Base-by-base conservation (phyloP, 1,140 invertebrate genomes). In the Bombus sibiricus region DNA sequence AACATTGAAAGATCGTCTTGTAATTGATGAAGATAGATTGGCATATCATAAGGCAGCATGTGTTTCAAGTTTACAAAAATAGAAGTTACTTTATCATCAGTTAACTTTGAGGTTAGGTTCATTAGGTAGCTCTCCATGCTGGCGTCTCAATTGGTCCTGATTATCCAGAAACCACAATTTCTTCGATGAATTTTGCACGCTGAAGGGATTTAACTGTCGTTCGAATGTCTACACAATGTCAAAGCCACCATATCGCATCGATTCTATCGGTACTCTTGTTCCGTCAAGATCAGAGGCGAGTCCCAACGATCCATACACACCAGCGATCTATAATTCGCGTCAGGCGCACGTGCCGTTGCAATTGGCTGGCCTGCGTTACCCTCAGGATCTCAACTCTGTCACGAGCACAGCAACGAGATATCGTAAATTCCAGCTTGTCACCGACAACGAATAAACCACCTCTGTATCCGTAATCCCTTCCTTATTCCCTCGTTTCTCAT, bases 401-500 rank as follows among this genome's bases (percentile, higher is more conserved):
- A 86, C 47, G 12, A 71, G 71, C 88, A 68, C 62, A 37, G 53
- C 57, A 79, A 81, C 74, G 62, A 79, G 62, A 78, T 89, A 89
- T 85, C 89, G 82, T 90, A 90, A 90, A 90, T 87, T 82, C 75
- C 57, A 57, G 53, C 74, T 68, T 87, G 89, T 90, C 89, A 90
- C 81, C 57, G 80, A 66, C 89, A 90, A 90, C 71, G 53, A 85
- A 57, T 69, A 62, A 68, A 62, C 64, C 32, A 41, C n/a, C 72
- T 88, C 62, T 69, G 73, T 73, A 64, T 75, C 80, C 39, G 39
- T 37, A 64, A 71, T 79, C 53, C 28, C 13, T 53, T 64, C 34
- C 79, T 64, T 41, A 47, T 82, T 32, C 62, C 13, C 59, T 53
- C 41, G 34, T 41, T 77, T 68, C 64, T 34, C 77, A 47, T 79